Evolutionary conservation across 1,140 invertebrate genomes (phyloP).

Genomic region (Drosophila simulans): DNA sequence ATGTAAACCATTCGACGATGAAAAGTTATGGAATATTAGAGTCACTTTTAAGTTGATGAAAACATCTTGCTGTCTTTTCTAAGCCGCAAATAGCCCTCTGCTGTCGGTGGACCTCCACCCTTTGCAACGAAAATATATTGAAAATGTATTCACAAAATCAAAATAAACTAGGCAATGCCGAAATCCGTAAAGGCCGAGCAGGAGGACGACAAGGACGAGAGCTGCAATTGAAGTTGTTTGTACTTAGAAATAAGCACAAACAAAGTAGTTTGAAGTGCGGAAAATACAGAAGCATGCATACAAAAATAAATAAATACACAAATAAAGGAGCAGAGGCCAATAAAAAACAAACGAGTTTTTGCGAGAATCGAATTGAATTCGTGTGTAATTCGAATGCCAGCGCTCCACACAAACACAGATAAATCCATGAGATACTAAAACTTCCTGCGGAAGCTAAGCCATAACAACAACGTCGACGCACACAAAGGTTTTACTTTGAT

Average conservation of each 20-base stretch:
- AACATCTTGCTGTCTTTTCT: background rate
- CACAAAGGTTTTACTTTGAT: slow-evolving; percentile 61
- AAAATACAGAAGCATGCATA: slow-evolving; percentile 6
- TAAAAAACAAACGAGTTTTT: slow-evolving; percentile 69
- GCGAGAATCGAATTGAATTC: slow-evolving; percentile 74
- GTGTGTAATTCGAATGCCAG: slow-evolving; percentile 61
- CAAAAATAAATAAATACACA: slow-evolving; percentile 50
- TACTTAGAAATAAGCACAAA: slow-evolving; percentile 54
- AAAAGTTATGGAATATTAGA: too few species aligned
- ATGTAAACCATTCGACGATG: too few species aligned
- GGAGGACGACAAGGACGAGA: slow-evolving; percentile 17
- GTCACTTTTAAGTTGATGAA: background rate
- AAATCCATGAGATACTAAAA: slow-evolving; percentile 62
- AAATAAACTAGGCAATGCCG: slow-evolving; percentile 39
- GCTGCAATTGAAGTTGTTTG: slow-evolving; percentile 31
- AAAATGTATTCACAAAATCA: slow-evolving; percentile 26
- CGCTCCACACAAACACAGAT: slow-evolving; percentile 28
- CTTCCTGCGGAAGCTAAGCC: slow-evolving; percentile 78
- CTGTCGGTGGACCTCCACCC: background rate
- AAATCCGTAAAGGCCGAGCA: slow-evolving; percentile 16
- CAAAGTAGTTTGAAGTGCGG: slow-evolving; percentile 71
- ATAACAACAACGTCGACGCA: slow-evolving; percentile 40
- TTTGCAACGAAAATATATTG: slow-evolving; percentile 8
- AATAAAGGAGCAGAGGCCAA: slow-evolving; percentile 21
- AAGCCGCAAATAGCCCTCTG: slow-evolving; percentile 1